A percentile compares a stretch with the other conserved stretches of the same genome.
Conservation (phyloP, 2,888 invertebrate species). For the Drosophila koepferae region DNA sequence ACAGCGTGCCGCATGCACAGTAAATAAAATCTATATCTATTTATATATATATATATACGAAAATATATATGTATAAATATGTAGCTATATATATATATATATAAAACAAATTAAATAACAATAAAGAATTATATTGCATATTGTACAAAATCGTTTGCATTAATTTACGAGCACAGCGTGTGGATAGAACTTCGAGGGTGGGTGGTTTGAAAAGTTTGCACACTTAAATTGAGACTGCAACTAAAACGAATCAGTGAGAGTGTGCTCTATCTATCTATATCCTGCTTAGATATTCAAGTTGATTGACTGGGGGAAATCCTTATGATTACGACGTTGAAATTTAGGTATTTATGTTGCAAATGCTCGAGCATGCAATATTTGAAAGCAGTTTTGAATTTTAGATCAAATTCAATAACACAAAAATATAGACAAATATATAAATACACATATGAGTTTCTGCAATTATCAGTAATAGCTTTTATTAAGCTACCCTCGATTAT, state of each 20-base stretch:
- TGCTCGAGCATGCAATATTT: too few relatives aligned
- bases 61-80: constrained; percentile 18
- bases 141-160: constrained; percentile 58
- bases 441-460: too few relatives aligned
- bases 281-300: too few relatives aligned
- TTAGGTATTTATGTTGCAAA: too few relatives aligned
- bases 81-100: constrained; percentile 30
- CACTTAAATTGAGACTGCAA: not conserved
- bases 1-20: constrained; percentile 51
- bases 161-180: constrained; percentile 9
- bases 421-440: too few relatives aligned
- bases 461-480: not conserved
- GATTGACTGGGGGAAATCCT: too few relatives aligned
- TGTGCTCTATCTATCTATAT: not conserved
- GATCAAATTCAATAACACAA: too few relatives aligned
- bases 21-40: constrained; percentile 35
- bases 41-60: constrained; percentile 18
- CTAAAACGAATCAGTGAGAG: not conserved
- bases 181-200: not conserved
- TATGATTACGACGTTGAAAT: too few relatives aligned
- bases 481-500: not conserved
- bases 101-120: constrained; percentile 71
- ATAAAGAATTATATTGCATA: constrained; percentile 82
- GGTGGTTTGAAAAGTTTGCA: not conserved
- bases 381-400: too few relatives aligned